Percentiles rank a stretch among this genome's conserved stretches.
These are phyloP conservation scores for Araneus ventricosus DNA, from an alignment of 1,140 invertebrate genomes.

Conservation along the genomic window DNA sequence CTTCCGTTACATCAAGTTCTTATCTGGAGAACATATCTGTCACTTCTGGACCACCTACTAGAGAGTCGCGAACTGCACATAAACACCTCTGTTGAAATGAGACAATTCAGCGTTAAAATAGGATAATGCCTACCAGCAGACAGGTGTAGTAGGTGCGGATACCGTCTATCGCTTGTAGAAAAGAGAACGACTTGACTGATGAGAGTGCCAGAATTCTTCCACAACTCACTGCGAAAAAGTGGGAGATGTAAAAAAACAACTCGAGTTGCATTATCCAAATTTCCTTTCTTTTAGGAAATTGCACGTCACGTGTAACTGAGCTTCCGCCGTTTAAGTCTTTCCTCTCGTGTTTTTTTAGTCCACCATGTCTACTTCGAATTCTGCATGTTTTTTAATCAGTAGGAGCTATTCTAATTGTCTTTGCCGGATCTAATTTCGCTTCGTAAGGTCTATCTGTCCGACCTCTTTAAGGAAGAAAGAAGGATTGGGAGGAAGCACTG, in stretches of 20 bases:
- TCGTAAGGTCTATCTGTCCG: not conserved
- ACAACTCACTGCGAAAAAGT: not conserved
- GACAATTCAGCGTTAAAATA: not conserved
- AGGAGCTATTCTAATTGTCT: constrained; percentile 9
- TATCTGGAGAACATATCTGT: constrained; percentile 18
- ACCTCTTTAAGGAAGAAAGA: not conserved
- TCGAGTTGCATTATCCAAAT: constrained; percentile 4
- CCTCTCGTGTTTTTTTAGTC: not conserved
- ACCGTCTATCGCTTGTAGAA: not conserved
- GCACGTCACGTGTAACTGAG: not conserved
- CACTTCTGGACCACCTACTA: not conserved
- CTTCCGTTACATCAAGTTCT: not conserved
- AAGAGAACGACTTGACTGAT: not conserved
- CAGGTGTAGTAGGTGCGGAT: not conserved
- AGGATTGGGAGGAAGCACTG: not conserved
- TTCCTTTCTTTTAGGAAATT: not conserved
- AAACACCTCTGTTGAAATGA: not conserved
- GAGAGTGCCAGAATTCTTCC: not conserved
- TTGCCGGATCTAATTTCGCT: not conserved
- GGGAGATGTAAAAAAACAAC: not conserved
- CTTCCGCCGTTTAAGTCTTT: not conserved
- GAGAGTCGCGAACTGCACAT: not conserved
- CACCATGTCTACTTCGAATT: not conserved
- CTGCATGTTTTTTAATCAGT: constrained; percentile 15
- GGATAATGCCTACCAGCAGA: not conserved